Conservation (phyloP, 1,140 invertebrate genomes). For the Nixonia krombeini region DNA sequence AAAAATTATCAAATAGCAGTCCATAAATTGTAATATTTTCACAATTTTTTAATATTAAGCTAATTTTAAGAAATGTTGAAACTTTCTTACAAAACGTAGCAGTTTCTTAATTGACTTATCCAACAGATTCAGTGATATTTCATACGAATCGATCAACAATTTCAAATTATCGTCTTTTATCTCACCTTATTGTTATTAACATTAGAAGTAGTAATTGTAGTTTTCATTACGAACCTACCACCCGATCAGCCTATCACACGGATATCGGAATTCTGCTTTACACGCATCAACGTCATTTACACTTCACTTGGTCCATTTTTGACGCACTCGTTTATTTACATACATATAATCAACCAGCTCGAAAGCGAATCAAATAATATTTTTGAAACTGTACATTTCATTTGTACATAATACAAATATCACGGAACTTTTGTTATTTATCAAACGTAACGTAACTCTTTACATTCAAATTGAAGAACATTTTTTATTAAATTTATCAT, state of each 20-base stretch:
- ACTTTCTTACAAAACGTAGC: too few relatives aligned
- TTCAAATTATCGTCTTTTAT: too few relatives aligned
- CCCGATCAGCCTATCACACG: constrained; percentile 19
- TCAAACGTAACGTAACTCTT: too few relatives aligned
- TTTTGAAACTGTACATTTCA: neutral
- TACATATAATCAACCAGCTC: constrained; percentile 11
- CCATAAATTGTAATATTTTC: too few relatives aligned
- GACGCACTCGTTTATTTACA: constrained; percentile 65
- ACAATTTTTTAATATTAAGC: too few relatives aligned
- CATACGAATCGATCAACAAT: too few relatives aligned
- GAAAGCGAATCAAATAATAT: constrained; percentile 4
- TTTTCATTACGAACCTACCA: constrained; percentile 43
- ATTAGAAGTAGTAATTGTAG: constrained; percentile 52
- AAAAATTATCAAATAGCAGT: too few relatives aligned
- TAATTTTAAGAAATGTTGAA: too few relatives aligned
- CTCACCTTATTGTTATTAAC: too few relatives aligned
- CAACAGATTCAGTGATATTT: too few relatives aligned
- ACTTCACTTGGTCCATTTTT: constrained; percentile 65
- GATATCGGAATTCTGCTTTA: constrained; percentile 41
- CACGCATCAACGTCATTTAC: constrained; percentile 51
- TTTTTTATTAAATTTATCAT: neutral
- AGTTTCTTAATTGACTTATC: too few relatives aligned
- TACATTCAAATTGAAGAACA: neutral
- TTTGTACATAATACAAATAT: neutral
- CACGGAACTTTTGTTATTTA: neutral